These are phyloP conservation scores for Bruchidius siliquastri DNA, from an alignment of 2,888 invertebrate genomes.

Conservation along the genomic window DNA sequence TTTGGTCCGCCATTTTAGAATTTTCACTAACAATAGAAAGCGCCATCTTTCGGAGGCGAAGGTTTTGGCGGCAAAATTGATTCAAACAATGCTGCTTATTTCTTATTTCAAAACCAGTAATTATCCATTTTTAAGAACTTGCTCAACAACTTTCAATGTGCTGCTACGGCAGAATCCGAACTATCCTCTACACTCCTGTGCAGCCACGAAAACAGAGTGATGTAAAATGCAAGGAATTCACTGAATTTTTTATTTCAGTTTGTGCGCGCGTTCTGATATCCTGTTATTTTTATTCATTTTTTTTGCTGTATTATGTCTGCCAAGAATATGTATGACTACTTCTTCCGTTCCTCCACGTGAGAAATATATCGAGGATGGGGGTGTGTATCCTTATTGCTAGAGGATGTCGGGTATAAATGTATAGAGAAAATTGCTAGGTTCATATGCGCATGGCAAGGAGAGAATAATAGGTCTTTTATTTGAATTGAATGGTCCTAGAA, in stretches of 20 bases:
- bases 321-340: no score
- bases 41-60: slow-evolving; percentile 57
- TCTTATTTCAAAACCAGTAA: background rate
- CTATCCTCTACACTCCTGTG: background rate
- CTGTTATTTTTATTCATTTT: background rate
- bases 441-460: background rate
- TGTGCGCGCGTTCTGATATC: background rate
- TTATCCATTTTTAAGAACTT: slow-evolving; percentile 1
- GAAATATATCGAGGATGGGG: background rate
- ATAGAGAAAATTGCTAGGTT: background rate
- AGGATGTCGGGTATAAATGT: background rate
- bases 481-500: background rate
- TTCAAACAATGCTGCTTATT: slow-evolving; percentile 9
- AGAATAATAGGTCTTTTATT: background rate
- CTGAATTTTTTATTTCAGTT: background rate
- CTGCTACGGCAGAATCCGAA: background rate
- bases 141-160: background rate
- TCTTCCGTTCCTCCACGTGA: background rate
- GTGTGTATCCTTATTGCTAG: background rate
- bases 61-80: slow-evolving; percentile 32
- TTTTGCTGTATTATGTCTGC: background rate
- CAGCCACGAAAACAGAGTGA: background rate
- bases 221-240: background rate
- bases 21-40: slow-evolving; percentile 58
- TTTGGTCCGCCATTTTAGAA: slow-evolving; percentile 64